Percentiles rank a stretch among this genome's conserved stretches.
Conservation (phyloP, 2,113 vertebrate genomes). For the Hypomesus transpacificus region DNA sequence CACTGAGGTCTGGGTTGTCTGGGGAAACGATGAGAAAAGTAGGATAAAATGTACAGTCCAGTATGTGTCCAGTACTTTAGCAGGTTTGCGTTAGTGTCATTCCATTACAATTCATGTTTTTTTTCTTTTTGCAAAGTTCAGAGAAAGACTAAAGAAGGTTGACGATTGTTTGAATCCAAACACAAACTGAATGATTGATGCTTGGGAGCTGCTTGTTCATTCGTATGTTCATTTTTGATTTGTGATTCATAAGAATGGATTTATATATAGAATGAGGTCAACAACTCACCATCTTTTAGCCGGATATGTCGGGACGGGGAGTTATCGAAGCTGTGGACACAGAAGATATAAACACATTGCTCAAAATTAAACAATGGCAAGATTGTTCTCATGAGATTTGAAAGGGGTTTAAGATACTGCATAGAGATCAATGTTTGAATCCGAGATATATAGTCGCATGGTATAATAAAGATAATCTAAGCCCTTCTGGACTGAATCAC, state of each 20-base stretch:
- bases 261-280: background rate
- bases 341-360: constrained; percentile 17
- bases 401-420: background rate
- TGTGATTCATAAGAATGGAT: no score
- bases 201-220: no score
- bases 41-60: background rate
- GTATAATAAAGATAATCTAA: background rate
- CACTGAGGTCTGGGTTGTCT: constrained; percentile 32
- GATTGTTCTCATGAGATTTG: background rate
- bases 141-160: no score
- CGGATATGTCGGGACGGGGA: constrained; percentile 32
- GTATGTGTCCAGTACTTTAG: background rate
- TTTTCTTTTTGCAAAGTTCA: no score
- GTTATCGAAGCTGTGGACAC: constrained; percentile 41
- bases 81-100: no score
- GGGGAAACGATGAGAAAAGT: background rate
- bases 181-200: no score
- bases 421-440: no score
- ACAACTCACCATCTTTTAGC: constrained; percentile 42
- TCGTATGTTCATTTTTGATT: no score
- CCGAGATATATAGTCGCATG: no score
- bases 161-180: no score
- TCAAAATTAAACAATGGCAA: background rate
- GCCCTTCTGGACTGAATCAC: constrained; percentile 12
- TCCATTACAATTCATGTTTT: no score